phyloP scores from a whole-genome alignment of 2,113 vertebrate genomes.

The Solea senegalensis region DNA sequence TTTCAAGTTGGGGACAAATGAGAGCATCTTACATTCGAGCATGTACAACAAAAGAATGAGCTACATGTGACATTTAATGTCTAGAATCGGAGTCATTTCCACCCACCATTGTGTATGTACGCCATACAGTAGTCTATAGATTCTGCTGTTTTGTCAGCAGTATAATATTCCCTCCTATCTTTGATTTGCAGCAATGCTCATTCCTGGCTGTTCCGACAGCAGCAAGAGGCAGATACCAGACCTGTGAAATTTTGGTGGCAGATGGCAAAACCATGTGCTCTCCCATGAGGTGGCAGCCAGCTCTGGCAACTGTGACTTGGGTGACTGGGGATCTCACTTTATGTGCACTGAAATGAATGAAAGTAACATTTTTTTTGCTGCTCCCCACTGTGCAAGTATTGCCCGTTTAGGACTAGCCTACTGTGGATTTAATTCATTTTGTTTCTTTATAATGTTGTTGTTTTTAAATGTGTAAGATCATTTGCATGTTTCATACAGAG shows the following conservation, averaged over 20 bases:
- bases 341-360: constrained; percentile 43
- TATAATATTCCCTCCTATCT: constrained; percentile 50
- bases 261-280: constrained; percentile 70
- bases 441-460: constrained; percentile 1
- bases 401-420: background rate
- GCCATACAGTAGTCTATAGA: no score
- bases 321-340: constrained; percentile 47
- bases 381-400: constrained; percentile 8
- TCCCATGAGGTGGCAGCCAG: constrained; percentile 68
- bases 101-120: no score
- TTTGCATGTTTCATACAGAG: background rate
- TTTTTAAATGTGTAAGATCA: background rate
- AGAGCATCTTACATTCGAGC: no score
- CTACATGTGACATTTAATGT: no score
- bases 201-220: constrained; percentile 57
- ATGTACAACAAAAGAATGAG: no score
- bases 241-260: constrained; percentile 65
- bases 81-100: no score
- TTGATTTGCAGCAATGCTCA: constrained; percentile 56
- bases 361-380: constrained; percentile 16
- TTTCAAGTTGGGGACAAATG: no score
- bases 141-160: background rate
- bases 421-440: background rate
- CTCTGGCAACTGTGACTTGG: constrained; percentile 52
- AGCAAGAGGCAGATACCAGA: constrained; percentile 61